phyloP scores from a whole-genome alignment of 1,140 invertebrate species.

The Brachionus rubens region DNA sequence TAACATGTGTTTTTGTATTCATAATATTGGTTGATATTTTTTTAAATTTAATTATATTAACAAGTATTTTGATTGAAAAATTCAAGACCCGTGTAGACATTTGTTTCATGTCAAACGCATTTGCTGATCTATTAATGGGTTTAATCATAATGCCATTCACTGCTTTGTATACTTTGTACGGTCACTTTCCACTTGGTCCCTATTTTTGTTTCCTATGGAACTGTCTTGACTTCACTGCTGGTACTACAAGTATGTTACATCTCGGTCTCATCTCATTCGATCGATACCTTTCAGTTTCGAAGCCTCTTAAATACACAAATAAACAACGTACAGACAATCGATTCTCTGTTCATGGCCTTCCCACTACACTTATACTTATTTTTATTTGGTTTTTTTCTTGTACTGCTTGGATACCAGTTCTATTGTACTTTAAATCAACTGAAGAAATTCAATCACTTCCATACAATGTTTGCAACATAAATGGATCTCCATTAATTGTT shows the following conservation, averaged over 20 bases:
- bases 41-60: neutral
- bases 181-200: constrained; percentile 46
- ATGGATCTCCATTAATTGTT: constrained; percentile 8
- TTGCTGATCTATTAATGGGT: constrained; percentile 49
- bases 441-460: neutral
- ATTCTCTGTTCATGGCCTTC: constrained; percentile 14
- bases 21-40: constrained; percentile 8
- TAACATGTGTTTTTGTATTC: neutral
- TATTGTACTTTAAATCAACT: constrained; percentile 23
- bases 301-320: constrained; percentile 72
- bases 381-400: constrained; percentile 43
- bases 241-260: constrained; percentile 64
- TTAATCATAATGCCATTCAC: constrained; percentile 48
- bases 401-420: constrained; percentile 32
- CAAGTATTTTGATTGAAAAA: constrained; percentile 28
- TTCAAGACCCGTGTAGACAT: constrained; percentile 24
- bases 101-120: constrained; percentile 48
- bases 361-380: constrained; percentile 24
- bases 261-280: constrained; percentile 75
- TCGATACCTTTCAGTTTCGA: constrained; percentile 77
- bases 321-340: neutral
- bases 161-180: constrained; percentile 48
- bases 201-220: constrained; percentile 46
- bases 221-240: constrained; percentile 42
- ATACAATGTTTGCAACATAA: neutral